These are phyloP conservation scores for Lepidocyrtinus sp. DNA, from an alignment of 2,888 invertebrate genomes.

Conservation along the genomic window DNA sequence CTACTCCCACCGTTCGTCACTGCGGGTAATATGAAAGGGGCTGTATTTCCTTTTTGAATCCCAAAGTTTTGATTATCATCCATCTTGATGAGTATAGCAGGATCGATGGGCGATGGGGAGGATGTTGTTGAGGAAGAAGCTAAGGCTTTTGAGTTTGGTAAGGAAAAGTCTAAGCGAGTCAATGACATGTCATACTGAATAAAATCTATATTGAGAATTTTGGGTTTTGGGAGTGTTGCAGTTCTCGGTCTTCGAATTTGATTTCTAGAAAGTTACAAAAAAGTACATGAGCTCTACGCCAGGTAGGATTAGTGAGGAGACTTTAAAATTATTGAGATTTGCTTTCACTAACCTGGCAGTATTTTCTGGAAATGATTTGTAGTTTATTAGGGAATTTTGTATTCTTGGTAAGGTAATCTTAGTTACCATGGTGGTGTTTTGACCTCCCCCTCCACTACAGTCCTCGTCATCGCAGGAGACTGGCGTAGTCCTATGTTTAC, in stretches of 20 bases:
- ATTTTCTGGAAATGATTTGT: slow-evolving; percentile 42
- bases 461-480: slow-evolving; percentile 22
- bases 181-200: slow-evolving; percentile 70
- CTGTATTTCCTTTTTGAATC: slow-evolving; percentile 10
- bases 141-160: background rate
- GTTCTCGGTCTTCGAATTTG: slow-evolving; percentile 62
- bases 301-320: too few species aligned
- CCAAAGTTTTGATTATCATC: slow-evolving; percentile 59
- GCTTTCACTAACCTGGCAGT: slow-evolving; percentile 38
- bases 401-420: slow-evolving; percentile 55
- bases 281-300: too few species aligned
- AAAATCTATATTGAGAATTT: slow-evolving; percentile 68
- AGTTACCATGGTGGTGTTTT: slow-evolving; percentile 47
- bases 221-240: slow-evolving; percentile 66
- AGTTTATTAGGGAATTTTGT: slow-evolving; percentile 42
- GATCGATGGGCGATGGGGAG: slow-evolving; percentile 39
- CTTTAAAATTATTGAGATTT: background rate
- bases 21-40: slow-evolving; percentile 58
- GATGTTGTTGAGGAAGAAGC: slow-evolving; percentile 14
- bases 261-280: slow-evolving; percentile 35
- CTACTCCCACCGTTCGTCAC: slow-evolving; percentile 37
- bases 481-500: slow-evolving; percentile 31
- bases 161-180: slow-evolving; percentile 66
- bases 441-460: background rate
- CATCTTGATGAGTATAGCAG: slow-evolving; percentile 38